Evolutionary conservation across 2,888 invertebrate species (phyloP).

Genomic region (Leptogaster cylindrica): DNA sequence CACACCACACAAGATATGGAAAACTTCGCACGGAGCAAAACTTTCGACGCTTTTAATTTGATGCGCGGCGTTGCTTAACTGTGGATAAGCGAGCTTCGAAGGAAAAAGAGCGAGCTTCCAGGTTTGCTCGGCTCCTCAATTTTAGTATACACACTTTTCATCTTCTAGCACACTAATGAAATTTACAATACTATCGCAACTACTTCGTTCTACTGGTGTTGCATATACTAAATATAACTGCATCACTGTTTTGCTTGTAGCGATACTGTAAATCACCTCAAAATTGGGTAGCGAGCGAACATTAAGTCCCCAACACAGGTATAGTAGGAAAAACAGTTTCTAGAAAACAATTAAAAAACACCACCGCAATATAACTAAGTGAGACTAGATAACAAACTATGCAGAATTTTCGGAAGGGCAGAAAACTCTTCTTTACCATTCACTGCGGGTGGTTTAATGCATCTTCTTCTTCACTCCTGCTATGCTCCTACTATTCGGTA

Average conservation of each 20-base stretch:
- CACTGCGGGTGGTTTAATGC: conserved; percentile 41
- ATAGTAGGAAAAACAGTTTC: background rate
- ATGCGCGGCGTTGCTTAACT: conserved; percentile 54
- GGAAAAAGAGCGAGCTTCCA: conserved; percentile 46
- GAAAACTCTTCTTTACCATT: too few species aligned
- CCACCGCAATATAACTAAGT: too few species aligned
- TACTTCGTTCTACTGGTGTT: background rate
- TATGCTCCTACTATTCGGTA: conserved; percentile 1
- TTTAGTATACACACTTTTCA: conserved; percentile 25
- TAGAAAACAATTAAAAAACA: background rate
- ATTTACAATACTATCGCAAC: background rate
- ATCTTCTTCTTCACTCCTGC: background rate
- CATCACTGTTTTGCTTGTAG: conserved; percentile 2
- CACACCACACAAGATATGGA: conserved; percentile 48
- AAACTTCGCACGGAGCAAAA: conserved; percentile 49
- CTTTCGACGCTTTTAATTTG: conserved; percentile 53
- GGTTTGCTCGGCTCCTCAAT: background rate
- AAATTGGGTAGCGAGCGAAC: background rate
- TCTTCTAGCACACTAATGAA: too few species aligned
- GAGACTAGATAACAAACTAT: too few species aligned
- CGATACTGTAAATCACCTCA: background rate
- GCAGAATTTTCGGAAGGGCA: too few species aligned
- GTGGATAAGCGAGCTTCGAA: conserved; percentile 48
- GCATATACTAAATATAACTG: conserved; percentile 15
- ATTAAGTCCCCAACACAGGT: background rate